A percentile compares a stretch with the other conserved stretches of the same genome.
phyloP scores from a whole-genome alignment of 2,888 invertebrate genomes.

The Drosophila barbarae region DNA sequence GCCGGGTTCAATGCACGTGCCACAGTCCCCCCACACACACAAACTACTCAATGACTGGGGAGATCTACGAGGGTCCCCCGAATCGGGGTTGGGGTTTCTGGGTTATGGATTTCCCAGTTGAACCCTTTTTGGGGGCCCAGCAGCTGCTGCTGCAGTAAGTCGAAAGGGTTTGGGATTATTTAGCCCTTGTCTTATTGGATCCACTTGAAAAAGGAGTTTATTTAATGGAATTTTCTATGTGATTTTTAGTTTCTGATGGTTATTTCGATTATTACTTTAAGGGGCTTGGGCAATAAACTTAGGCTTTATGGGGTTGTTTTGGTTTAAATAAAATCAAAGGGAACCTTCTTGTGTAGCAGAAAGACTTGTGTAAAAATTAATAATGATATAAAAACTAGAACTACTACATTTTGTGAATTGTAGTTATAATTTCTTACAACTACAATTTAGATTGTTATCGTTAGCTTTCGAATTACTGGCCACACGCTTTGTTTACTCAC shows the following conservation, averaged over 20 bases:
- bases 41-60: constrained; percentile 15
- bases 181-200: constrained; percentile 13
- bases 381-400: background rate
- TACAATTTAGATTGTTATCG: background rate
- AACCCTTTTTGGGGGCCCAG: constrained; percentile 12
- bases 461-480: background rate
- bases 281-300: background rate
- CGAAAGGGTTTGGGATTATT: constrained; percentile 30
- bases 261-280: constrained; percentile 1
- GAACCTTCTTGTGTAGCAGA: too few relatives aligned
- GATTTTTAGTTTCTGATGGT: constrained; percentile 16
- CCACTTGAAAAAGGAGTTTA: constrained; percentile 10
- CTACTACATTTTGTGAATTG: too few relatives aligned
- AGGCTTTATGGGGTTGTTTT: background rate
- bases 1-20: constrained; percentile 62
- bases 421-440: background rate
- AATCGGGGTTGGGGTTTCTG: constrained; percentile 17
- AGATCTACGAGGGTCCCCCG: constrained; percentile 25
- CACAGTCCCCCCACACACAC: constrained; percentile 17
- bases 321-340: too few relatives aligned
- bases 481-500: background rate
- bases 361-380: too few relatives aligned
- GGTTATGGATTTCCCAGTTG: constrained; percentile 13
- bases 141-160: constrained; percentile 35
- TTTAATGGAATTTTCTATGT: constrained; percentile 27